These are phyloP conservation scores for Chaetoderma sp. DNA, from an alignment of 2,888 invertebrate genomes.

Conservation along the genomic window DNA sequence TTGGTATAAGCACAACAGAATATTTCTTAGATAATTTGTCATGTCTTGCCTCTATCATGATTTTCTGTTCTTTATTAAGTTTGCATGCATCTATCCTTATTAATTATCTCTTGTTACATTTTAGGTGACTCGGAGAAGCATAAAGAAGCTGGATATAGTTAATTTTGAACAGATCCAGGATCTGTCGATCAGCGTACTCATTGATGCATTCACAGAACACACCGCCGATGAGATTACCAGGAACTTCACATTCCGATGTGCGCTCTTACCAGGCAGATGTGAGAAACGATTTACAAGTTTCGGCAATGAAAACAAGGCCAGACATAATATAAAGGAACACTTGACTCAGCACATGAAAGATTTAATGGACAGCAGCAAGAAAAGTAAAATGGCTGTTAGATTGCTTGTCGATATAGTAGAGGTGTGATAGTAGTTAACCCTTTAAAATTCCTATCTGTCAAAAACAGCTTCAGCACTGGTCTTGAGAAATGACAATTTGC, in stretches of 20 bases:
- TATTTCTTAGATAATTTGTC: too few species aligned
- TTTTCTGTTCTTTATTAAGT: too few species aligned
- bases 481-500: too few species aligned
- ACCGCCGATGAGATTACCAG: conserved; percentile 72
- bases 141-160: conserved; percentile 48
- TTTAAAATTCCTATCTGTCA: neutral
- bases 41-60: too few species aligned
- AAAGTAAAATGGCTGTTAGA: conserved; percentile 57
- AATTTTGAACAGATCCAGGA: conserved; percentile 60
- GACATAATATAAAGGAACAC: conserved; percentile 72
- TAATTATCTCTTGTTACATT: too few species aligned
- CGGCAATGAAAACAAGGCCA: conserved; percentile 73
- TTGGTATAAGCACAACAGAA: too few species aligned
- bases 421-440: neutral
- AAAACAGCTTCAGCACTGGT: too few species aligned
- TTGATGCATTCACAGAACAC: conserved; percentile 72
- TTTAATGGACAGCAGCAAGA: conserved; percentile 55
- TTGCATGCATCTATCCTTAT: too few species aligned
- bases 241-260: conserved; percentile 73
- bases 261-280: conserved; percentile 71
- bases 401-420: too few species aligned
- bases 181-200: conserved; percentile 71
- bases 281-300: conserved; percentile 72
- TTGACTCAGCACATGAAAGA: conserved; percentile 49
- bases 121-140: conserved; percentile 43